A percentile compares a stretch with the other conserved stretches of the same genome.
These are phyloP conservation scores for Lacerta viridis DNA, from an alignment of 2,797 vertebrate species.

Conservation along the genomic window DNA sequence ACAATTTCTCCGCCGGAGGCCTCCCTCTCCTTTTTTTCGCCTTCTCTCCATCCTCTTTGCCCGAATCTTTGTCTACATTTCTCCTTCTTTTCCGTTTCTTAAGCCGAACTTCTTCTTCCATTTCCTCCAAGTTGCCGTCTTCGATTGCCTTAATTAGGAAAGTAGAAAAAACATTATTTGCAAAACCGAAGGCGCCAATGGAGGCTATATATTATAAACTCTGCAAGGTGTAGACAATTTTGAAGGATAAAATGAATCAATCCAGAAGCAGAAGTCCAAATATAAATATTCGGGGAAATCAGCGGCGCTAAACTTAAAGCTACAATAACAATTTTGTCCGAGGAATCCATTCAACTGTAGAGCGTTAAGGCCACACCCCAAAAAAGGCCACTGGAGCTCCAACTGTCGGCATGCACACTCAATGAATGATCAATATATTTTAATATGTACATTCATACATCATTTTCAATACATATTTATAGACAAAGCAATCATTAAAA, in stretches of 20 bases:
- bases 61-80: slow-evolving; percentile 91
- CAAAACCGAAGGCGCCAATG: not conserved
- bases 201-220: slow-evolving; percentile 22
- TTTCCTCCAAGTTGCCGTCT: slow-evolving; percentile 98
- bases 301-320: slow-evolving; percentile 24
- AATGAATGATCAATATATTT: slow-evolving; percentile 13
- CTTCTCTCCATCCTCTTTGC: slow-evolving; percentile 91
- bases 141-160: slow-evolving; percentile 89
- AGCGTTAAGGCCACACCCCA: slow-evolving; percentile 36
- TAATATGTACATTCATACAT: slow-evolving; percentile 16
- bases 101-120: slow-evolving; percentile 97
- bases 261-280: not conserved
- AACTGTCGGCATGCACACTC: not conserved
- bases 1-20: slow-evolving; percentile 94
- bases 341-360: slow-evolving; percentile 37
- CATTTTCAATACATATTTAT: slow-evolving; percentile 32
- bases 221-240: slow-evolving; percentile 27
- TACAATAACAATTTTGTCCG: slow-evolving; percentile 39
- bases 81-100: slow-evolving; percentile 96
- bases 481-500: slow-evolving; percentile 46
- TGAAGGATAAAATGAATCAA: slow-evolving; percentile 19
- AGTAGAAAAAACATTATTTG: slow-evolving; percentile 43
- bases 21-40: slow-evolving; percentile 95
- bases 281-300: slow-evolving; percentile 41
- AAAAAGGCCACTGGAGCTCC: slow-evolving; percentile 39